phyloP scores from a whole-genome alignment of 2,113 vertebrate genomes.

The Octodon degus region DNA sequence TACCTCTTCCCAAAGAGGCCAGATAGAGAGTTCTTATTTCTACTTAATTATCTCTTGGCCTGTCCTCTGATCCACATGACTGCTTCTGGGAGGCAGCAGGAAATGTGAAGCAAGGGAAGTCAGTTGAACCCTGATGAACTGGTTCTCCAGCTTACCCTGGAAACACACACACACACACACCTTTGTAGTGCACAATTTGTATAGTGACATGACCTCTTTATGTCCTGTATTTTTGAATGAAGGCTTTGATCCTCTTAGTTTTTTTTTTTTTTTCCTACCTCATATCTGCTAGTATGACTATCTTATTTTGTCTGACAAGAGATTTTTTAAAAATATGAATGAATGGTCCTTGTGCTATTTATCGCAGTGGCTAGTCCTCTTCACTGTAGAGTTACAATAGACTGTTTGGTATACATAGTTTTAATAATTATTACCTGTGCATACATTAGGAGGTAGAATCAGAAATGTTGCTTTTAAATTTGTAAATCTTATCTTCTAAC shows the following conservation, averaged over 20 bases:
- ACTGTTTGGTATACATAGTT: not conserved
- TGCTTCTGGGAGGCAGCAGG: conserved; percentile 50
- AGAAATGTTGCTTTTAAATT: conserved; percentile 38
- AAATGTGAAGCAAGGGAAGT: not conserved
- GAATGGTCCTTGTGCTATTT: not conserved
- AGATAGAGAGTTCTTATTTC: conserved; percentile 60
- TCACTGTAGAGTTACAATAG: not conserved
- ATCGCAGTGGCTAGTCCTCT: not conserved
- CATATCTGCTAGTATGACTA: not conserved
- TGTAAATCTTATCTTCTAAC: not conserved
- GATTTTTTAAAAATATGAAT: not conserved
- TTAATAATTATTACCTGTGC: not conserved
- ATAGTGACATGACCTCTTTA: not conserved
- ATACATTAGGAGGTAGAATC: not conserved
- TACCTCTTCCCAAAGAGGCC: conserved; percentile 31
- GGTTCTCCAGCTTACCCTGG: not conserved
- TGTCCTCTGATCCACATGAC: conserved; percentile 63
- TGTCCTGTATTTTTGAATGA: not conserved
- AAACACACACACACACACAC: not conserved
- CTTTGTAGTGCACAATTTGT: not conserved
- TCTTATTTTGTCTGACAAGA: not conserved
- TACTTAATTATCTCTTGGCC: conserved; percentile 70
- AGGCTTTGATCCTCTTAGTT: not conserved
- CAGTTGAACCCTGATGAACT: not conserved
- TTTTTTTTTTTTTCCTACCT: not conserved